Conservation (phyloP, 2,888 invertebrate genomes). For the Lepeophtheirus nordmannii region DNA sequence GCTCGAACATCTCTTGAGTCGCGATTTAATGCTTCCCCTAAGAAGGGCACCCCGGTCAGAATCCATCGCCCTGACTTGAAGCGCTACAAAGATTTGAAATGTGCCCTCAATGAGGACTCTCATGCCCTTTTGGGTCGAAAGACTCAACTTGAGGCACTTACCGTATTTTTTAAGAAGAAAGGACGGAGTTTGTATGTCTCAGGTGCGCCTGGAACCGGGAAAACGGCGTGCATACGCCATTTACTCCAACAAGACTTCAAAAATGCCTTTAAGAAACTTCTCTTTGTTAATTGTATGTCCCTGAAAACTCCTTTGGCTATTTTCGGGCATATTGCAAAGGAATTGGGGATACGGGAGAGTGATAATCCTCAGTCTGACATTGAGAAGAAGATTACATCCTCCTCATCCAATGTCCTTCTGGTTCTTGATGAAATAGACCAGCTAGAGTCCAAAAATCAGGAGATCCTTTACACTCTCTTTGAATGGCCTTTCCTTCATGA, state of each 20-base stretch:
- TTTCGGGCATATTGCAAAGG: conserved; percentile 57
- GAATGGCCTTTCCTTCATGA: conserved; percentile 65
- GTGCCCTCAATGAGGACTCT: not conserved
- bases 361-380: not conserved
- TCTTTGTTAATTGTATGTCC: conserved; percentile 74
- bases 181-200: conserved; percentile 81
- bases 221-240: conserved; percentile 69
- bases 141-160: not conserved
- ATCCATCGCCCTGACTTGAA: not conserved
- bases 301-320: conserved; percentile 66
- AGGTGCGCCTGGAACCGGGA: conserved; percentile 93
- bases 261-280: conserved; percentile 37
- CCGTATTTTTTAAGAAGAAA: conserved; percentile 34
- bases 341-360: conserved; percentile 39
- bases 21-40: not conserved
- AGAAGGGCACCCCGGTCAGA: not conserved
- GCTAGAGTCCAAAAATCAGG: conserved; percentile 56
- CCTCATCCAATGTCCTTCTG: conserved; percentile 45
- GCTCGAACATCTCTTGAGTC: not conserved
- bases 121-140: not conserved
- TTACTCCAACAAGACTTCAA: conserved; percentile 50
- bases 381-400: not conserved
- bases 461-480: conserved; percentile 78
- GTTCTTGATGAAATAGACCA: conserved; percentile 93
- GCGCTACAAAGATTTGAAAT: not conserved